Base-by-base conservation (phyloP, 2,113 vertebrate genomes). In the Puntigrus tetrazona region DNA sequence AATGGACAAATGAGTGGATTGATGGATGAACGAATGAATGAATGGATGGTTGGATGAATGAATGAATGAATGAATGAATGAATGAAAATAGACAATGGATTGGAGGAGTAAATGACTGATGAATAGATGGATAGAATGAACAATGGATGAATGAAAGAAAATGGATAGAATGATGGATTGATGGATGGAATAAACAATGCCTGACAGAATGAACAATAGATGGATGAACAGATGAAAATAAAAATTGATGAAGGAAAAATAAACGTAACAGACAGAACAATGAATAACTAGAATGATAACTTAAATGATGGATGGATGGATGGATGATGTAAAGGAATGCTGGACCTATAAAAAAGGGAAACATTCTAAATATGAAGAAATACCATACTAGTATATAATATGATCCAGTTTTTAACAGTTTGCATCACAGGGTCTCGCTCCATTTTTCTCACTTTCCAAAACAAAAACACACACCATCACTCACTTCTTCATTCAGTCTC, bases 391-490 rank as follows among this genome's bases (percentile, higher is more conserved):
- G n/a, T 41, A 41, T 7, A 72, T 5, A 41, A 16, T 29, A 29
- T n/a, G 59, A 63, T 63, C 13, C 25, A 5, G 25, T 29, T 63
- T n/a, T 14, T 63, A 63, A 27, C 38, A 14, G 22, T n/a, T 72
- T 25, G 69, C 36, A 5, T 72, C 22, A 6, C 57, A 63, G 7
- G 29, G 36, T 61, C 55, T 78, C 11, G 16, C 34, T 34, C 18
- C 18, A 57, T 38, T n/a, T 78, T 36, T 57, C 29, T 7, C 45
- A 0, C 0, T 77, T 77, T 78, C n/a, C 1, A 61, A 61, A 5
- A 11, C 6, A 78, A 61, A 38, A 79, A 43, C 59, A 29, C 38
- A 79, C 78, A 29, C 36, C 6, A 45, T 65, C 78, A 45, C 78
- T 45, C 57, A 59, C 34, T 78, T 78, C 22, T 45, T 22, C 59